phyloP scores from a whole-genome alignment of 2,888 invertebrate genomes.

The Ornithoptera priamus region DNA sequence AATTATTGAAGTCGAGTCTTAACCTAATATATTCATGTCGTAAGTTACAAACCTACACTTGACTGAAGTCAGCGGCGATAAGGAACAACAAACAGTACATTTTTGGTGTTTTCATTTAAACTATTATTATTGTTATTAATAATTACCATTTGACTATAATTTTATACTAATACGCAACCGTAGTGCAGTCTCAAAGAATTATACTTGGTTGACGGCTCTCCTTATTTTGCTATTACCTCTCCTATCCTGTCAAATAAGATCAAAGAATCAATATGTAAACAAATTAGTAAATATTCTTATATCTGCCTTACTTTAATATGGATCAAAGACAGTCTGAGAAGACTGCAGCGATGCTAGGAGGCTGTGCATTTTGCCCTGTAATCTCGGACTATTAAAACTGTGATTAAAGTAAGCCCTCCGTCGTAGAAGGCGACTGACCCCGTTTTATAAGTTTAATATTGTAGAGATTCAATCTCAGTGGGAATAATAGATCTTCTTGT shows the following conservation, averaged over 20 bases:
- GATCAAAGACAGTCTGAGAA: too few relatives aligned
- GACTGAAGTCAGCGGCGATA: background rate
- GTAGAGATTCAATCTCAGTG: too few relatives aligned
- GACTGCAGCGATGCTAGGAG: too few relatives aligned
- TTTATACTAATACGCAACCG: constrained; percentile 23
- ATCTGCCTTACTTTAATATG: too few relatives aligned
- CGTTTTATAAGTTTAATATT: too few relatives aligned
- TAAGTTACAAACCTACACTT: background rate
- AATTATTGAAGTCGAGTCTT: background rate
- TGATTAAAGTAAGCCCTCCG: too few relatives aligned
- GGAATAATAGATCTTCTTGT: too few relatives aligned
- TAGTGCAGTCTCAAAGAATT: constrained; percentile 25
- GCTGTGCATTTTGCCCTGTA: too few relatives aligned
- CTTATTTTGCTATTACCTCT: background rate
- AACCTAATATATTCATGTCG: background rate
- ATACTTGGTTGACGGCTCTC: constrained; percentile 25
- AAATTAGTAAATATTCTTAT: too few relatives aligned
- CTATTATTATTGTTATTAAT: constrained; percentile 2
- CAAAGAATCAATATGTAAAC: background rate
- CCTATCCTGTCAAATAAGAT: background rate
- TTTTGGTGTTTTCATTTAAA: constrained; percentile 25
- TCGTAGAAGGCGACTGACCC: too few relatives aligned
- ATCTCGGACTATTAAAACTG: too few relatives aligned
- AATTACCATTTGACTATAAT: constrained; percentile 13
- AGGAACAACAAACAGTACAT: constrained; percentile 6